A percentile compares a stretch with the other conserved stretches of the same genome.
phyloP scores from a whole-genome alignment of 2,797 vertebrate species.

The Rhinella marina region DNA sequence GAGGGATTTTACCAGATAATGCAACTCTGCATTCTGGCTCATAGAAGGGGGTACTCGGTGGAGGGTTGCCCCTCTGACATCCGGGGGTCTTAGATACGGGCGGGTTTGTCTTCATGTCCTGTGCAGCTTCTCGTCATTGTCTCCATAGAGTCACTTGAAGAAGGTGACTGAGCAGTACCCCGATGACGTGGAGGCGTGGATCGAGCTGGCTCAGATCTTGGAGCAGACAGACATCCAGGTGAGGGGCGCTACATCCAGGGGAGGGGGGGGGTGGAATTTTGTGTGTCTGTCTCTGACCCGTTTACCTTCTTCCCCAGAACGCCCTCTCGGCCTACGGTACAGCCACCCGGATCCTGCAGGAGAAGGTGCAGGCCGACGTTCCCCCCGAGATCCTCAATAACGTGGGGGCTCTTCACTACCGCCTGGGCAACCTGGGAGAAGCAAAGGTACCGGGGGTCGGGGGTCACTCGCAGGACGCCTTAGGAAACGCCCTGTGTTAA shows the following conservation, averaged over 20 bases:
- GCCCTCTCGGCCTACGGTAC: slow-evolving; percentile 96
- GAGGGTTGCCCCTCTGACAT: no score
- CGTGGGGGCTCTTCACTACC: slow-evolving; percentile 96
- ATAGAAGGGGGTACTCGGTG: no score
- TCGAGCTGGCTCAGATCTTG: slow-evolving; percentile 95
- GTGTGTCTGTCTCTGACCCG: not conserved
- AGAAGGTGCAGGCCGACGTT: slow-evolving; percentile 98
- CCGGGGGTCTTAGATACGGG: no score
- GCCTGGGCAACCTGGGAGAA: slow-evolving; percentile 96
- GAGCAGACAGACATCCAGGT: slow-evolving; percentile 99
- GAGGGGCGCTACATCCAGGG: not conserved
- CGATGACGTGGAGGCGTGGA: slow-evolving; percentile 98
- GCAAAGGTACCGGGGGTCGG: slow-evolving; percentile 82
- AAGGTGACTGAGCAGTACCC: slow-evolving; percentile 98
- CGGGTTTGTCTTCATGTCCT: no score
- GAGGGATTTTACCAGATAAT: no score
- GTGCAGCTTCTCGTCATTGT: not conserved
- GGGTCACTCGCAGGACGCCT: no score
- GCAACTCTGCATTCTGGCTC: no score
- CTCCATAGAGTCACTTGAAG: slow-evolving; percentile 91
- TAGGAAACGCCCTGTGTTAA: no score
- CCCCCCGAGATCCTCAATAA: slow-evolving; percentile 98
- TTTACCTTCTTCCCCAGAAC: slow-evolving; percentile 72
- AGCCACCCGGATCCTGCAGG: slow-evolving; percentile 96
- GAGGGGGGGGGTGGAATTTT: not conserved